Evolutionary conservation across 1,140 invertebrate species (phyloP).

Genomic region (Heterodera schachtii): DNA sequence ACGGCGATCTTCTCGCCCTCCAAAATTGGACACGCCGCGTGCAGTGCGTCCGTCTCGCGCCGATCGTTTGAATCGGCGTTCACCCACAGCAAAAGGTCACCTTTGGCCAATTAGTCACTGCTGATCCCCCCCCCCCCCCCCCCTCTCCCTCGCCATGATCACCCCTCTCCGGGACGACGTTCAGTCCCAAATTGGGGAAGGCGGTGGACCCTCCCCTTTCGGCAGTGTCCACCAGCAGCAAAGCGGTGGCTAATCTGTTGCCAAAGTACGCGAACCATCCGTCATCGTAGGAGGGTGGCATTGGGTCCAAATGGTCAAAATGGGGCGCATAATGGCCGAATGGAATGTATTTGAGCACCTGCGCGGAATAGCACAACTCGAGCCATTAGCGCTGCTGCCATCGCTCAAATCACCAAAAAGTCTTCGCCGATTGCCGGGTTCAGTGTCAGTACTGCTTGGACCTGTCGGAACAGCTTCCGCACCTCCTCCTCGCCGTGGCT

Average conservation of each 20-base stretch:
- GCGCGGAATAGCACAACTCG: not conserved
- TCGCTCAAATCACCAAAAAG: slow-evolving; percentile 41
- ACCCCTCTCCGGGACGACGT: slow-evolving; percentile 45
- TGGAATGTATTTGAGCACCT: slow-evolving; percentile 42
- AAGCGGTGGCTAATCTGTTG: slow-evolving; percentile 48
- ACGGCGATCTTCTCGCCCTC: slow-evolving; percentile 56
- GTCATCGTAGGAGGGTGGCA: slow-evolving; percentile 45
- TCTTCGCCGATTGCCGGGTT: slow-evolving; percentile 53
- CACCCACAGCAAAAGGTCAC: slow-evolving; percentile 50
- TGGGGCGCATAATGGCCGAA: slow-evolving; percentile 51
- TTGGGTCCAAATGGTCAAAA: slow-evolving; percentile 49
- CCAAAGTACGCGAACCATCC: slow-evolving; percentile 53
- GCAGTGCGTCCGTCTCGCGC: slow-evolving; percentile 37
- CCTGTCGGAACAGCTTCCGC: slow-evolving; percentile 21
- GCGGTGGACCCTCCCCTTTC: slow-evolving; percentile 44
- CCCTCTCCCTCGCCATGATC: too few relatives aligned
- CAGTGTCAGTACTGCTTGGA: slow-evolving; percentile 39
- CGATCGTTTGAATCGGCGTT: slow-evolving; percentile 53
- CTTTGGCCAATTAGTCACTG: slow-evolving; percentile 22
- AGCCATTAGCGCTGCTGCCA: not conserved
- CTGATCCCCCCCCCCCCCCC: not conserved
- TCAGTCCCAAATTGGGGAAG: slow-evolving; percentile 43
- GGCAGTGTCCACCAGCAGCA: slow-evolving; percentile 46
- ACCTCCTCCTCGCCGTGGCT: slow-evolving; percentile 35
- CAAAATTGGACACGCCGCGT: slow-evolving; percentile 57